phyloP scores from a whole-genome alignment of 1,140 invertebrate species.

The Prorops nasuta region DNA sequence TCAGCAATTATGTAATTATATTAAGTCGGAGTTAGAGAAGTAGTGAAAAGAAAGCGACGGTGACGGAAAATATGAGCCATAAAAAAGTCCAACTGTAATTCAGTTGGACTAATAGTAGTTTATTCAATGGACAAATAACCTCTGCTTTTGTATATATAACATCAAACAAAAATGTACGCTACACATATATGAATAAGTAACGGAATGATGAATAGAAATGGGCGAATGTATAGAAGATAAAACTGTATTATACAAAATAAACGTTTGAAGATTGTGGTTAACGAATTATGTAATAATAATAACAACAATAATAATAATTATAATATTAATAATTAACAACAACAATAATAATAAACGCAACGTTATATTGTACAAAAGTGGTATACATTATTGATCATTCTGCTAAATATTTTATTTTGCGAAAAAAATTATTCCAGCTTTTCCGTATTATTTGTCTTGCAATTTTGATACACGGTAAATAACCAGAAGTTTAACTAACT shows the following conservation, averaged over 20 bases:
- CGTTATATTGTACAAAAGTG: slow-evolving; percentile 44
- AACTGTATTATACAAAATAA: slow-evolving; percentile 41
- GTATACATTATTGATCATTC: not conserved
- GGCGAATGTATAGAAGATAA: slow-evolving; percentile 42
- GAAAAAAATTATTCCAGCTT: too few species aligned
- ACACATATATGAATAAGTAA: not conserved
- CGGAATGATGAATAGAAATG: slow-evolving; percentile 5
- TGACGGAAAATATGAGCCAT: too few species aligned
- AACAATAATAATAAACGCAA: slow-evolving; percentile 50
- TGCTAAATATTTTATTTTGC: not conserved
- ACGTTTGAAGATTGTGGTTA: slow-evolving; percentile 42
- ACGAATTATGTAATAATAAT: slow-evolving; percentile 40
- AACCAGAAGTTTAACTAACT: too few species aligned
- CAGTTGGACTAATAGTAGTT: too few species aligned
- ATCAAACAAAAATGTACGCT: not conserved
- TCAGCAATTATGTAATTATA: too few species aligned
- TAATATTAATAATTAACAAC: too few species aligned
- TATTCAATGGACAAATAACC: slow-evolving; percentile 4
- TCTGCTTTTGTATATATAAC: slow-evolving; percentile 35
- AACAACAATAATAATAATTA: too few species aligned
- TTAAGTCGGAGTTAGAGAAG: too few species aligned
- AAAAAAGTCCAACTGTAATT: too few species aligned
- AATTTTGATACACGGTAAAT: too few species aligned
- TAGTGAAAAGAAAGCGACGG: too few species aligned
- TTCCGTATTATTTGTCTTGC: not conserved